Evolutionary conservation across 2,888 invertebrate species (phyloP).

Genomic region (Germaria angustata): DNA sequence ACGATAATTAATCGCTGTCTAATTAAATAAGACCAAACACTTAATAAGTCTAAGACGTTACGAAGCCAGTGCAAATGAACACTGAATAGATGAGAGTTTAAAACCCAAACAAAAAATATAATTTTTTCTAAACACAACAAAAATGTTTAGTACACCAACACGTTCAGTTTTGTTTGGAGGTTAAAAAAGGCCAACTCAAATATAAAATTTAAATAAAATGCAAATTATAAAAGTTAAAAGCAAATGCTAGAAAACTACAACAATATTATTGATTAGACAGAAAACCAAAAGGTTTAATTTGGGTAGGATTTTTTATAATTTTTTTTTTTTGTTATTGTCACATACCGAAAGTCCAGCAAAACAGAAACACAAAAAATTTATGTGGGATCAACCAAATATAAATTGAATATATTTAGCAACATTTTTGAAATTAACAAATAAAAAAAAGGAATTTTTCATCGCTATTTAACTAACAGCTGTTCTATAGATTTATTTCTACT

Average conservation of each 20-base stretch:
- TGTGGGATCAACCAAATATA: conserved; percentile 39
- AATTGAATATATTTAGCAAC: background rate
- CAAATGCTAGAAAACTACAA: background rate
- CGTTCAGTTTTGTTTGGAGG: background rate
- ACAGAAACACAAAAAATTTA: conserved; percentile 6
- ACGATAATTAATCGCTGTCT: conserved; percentile 54
- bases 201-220: conserved; percentile 34
- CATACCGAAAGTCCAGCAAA: conserved; percentile 16
- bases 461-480: conserved; percentile 25
- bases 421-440: background rate
- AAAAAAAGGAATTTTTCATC: background rate
- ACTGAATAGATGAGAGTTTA: background rate
- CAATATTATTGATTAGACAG: conserved; percentile 30
- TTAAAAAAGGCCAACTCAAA: background rate
- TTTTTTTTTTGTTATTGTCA: background rate
- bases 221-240: conserved; percentile 29
- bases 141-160: conserved; percentile 7
- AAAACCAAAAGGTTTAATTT: conserved; percentile 38
- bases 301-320: background rate
- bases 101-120: conserved; percentile 11
- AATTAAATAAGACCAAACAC: conserved; percentile 16
- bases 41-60: background rate
- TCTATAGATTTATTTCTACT: conserved; percentile 25
- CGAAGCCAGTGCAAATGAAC: conserved; percentile 11
- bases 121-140: background rate